phyloP scores from a whole-genome alignment of 2,113 vertebrate species.

The Vanacampus margaritifer region DNA sequence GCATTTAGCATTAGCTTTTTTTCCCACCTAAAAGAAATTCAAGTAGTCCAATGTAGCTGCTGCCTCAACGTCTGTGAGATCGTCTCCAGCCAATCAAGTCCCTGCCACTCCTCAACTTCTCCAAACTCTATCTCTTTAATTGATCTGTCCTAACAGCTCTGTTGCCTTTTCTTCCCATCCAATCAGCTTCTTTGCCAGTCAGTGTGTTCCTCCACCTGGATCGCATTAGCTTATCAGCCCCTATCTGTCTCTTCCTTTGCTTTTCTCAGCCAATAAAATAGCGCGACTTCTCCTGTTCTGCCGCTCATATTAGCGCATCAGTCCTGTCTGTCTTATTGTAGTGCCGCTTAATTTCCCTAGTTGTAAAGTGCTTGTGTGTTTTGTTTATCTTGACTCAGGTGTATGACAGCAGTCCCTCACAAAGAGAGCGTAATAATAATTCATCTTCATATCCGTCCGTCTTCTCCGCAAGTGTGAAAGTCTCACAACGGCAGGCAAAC shows the following conservation, averaged over 20 bases:
- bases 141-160: neutral
- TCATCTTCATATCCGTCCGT: conserved; percentile 4
- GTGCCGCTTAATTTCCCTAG: conserved; percentile 1
- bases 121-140: conserved; percentile 8
- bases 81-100: neutral
- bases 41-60: neutral
- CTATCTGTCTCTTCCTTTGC: neutral
- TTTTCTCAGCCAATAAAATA: neutral
- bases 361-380: conserved; percentile 2
- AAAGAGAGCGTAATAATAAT: neutral
- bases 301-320: neutral
- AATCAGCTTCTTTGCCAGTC: conserved; percentile 1
- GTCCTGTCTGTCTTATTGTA: neutral
- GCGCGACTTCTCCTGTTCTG: neutral
- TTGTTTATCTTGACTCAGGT: neutral
- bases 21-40: too few species aligned
- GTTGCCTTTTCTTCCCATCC: neutral
- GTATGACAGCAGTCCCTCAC: neutral
- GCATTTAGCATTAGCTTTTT: too few species aligned
- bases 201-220: neutral
- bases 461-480: neutral
- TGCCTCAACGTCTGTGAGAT: neutral
- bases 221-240: neutral
- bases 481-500: neutral
- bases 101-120: neutral